These are phyloP conservation scores for Lamellibrachia luymesi DNA, from an alignment of 1,140 invertebrate species.

Conservation along the genomic window DNA sequence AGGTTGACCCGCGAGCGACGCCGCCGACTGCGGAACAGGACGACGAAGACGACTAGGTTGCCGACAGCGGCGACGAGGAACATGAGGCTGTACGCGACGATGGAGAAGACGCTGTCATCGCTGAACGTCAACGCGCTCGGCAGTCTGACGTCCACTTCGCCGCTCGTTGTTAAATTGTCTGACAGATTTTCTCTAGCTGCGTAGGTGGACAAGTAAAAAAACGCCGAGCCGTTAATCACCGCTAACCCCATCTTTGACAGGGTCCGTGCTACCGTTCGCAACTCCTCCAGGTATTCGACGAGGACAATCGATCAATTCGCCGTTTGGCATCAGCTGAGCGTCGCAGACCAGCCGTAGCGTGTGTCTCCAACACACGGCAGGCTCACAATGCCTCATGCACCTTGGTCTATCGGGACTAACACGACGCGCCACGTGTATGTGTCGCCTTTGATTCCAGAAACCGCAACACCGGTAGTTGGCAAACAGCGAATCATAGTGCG, in stretches of 20 bases:
- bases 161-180: background rate
- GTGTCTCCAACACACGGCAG: background rate
- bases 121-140: conserved; percentile 18
- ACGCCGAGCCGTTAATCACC: background rate
- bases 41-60: conserved; percentile 64
- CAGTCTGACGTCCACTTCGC: background rate
- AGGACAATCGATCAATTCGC: background rate
- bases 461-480: background rate
- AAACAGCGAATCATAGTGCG: background rate
- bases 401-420: background rate
- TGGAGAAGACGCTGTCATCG: conserved; percentile 22
- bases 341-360: background rate
- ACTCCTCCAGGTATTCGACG: background rate
- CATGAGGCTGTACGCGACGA: conserved; percentile 17
- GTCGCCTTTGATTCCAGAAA: background rate
- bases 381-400: background rate
- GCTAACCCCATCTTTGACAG: background rate
- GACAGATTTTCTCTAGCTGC: background rate
- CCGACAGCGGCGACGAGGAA: conserved; percentile 19
- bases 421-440: background rate
- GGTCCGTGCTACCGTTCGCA: background rate
- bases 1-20: conserved; percentile 72
- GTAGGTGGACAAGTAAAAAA: background rate
- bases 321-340: background rate
- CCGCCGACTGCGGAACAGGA: conserved; percentile 67